Percentiles rank a stretch among this genome's conserved stretches.
These are phyloP conservation scores for Diachasmimorpha longicaudata DNA, from an alignment of 1,140 invertebrate genomes.

Conservation along the genomic window DNA sequence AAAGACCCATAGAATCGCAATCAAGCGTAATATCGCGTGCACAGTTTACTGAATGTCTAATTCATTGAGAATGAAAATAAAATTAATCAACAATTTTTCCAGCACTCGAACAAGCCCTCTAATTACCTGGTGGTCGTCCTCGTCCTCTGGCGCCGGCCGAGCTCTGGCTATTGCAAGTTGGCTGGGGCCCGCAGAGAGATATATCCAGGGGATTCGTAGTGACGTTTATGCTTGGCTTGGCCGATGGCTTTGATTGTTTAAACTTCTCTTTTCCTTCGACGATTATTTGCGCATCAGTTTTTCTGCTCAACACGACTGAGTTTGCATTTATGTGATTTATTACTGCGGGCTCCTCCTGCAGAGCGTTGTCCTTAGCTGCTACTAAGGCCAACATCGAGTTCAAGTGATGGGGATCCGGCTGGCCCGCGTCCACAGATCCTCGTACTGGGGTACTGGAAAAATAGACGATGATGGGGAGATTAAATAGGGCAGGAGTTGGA, in stretches of 20 bases:
- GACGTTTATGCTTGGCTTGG: constrained; percentile 67
- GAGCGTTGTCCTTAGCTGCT: constrained; percentile 43
- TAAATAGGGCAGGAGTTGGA: no score
- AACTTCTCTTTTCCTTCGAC: constrained; percentile 28
- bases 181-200: constrained; percentile 45
- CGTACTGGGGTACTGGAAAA: constrained; percentile 54
- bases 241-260: constrained; percentile 32
- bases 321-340: constrained; percentile 3
- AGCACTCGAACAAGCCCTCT: not conserved
- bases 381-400: constrained; percentile 47
- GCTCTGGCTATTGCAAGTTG: constrained; percentile 31
- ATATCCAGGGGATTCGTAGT: constrained; percentile 70
- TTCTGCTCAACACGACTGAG: constrained; percentile 5
- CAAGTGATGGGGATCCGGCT: constrained; percentile 48
- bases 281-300: constrained; percentile 9
- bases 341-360: not conserved
- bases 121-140: constrained; percentile 50
- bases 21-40: constrained; percentile 12
- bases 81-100: not conserved
- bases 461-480: not conserved
- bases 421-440: constrained; percentile 59
- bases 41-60: not conserved
- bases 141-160: constrained; percentile 41
- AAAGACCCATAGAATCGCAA: not conserved
- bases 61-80: not conserved